Percentiles rank a stretch among this genome's conserved stretches.
phyloP scores from a whole-genome alignment of 1,140 invertebrate species.

The Notospermus geniculatus region DNA sequence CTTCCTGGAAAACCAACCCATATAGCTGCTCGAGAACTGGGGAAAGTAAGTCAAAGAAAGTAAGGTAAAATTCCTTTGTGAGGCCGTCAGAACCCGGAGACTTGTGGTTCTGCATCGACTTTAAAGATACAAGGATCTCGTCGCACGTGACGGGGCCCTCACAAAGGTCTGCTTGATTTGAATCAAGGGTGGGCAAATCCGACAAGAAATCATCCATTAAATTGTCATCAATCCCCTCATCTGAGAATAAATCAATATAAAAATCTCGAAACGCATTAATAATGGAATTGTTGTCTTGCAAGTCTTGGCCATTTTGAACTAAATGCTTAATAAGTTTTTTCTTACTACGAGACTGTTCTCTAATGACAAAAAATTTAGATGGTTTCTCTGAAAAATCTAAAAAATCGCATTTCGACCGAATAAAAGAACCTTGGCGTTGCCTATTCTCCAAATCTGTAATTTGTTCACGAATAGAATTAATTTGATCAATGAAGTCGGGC shows the following conservation, averaged over 20 bases:
- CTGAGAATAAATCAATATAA: constrained; percentile 27
- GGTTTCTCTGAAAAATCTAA: constrained; percentile 24
- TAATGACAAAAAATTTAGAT: constrained; percentile 21
- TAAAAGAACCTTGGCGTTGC: constrained; percentile 14
- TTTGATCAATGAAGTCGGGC: background rate
- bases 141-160: constrained; percentile 14
- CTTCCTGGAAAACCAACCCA: constrained; percentile 13
- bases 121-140: constrained; percentile 19
- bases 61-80: constrained; percentile 27
- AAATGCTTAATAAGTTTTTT: constrained; percentile 20
- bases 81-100: constrained; percentile 31
- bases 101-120: constrained; percentile 21
- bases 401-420: constrained; percentile 16
- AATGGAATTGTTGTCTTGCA: constrained; percentile 19
- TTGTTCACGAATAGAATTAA: constrained; percentile 10
- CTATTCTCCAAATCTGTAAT: constrained; percentile 14
- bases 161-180: constrained; percentile 14
- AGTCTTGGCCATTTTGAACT: constrained; percentile 11
- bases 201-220: constrained; percentile 20
- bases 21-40: constrained; percentile 18
- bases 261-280: constrained; percentile 21
- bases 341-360: constrained; percentile 15
- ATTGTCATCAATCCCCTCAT: constrained; percentile 17
- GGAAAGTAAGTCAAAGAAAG: constrained; percentile 24
- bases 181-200: constrained; percentile 22